Evolutionary conservation across 2,113 vertebrate species (phyloP), one percentile per base, ranked within the genome.

Genomic region (Notechis scutatus): DNA sequence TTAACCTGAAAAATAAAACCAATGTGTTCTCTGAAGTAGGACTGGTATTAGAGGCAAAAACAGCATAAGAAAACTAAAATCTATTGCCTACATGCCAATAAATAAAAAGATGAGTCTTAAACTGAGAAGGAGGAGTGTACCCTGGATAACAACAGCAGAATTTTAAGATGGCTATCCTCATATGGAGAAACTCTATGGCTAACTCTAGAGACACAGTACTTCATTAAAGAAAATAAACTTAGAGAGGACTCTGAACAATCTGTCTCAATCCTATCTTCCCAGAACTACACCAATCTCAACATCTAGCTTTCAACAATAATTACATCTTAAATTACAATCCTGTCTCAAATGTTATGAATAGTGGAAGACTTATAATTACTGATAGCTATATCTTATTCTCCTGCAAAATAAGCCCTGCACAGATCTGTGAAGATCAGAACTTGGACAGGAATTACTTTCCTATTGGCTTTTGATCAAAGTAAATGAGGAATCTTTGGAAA

Each of bases 1-100:
- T 98, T 98, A 50, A 99, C 98, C 99, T 99, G 95, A 92, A 91
- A 97, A 94, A 96, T 8, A 96, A 96, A 93, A 96, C 11, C 93
- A 96, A 93, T 93, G 85, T 1, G 54, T 88, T 93, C 50, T 47
- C 26, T 88, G 23, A 15, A 64, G 7, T 54, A n/a, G 93, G 21
- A 50, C 21, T 42, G 34, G 42, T 59, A 45, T 59, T 5, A 85
- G 39, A 85, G 24, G 52, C 56, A 42, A 90, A 52, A 88, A 29
- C 26, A 52, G n/a, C 14, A 61, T 8, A 57, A 54, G 12, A 86
- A 90, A 39, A 23, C 21, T 29, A 52, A 20, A 90, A 57, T 87
- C 9, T n/a, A 0, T 87, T 74, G 14, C 34, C 12, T 69, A n/a
- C 92, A 95, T 0, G 29, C 94, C 92, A 97, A 96, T 96, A 97